phyloP scores from a whole-genome alignment of 2,888 invertebrate species.

The Lasioglossum calceatum region DNA sequence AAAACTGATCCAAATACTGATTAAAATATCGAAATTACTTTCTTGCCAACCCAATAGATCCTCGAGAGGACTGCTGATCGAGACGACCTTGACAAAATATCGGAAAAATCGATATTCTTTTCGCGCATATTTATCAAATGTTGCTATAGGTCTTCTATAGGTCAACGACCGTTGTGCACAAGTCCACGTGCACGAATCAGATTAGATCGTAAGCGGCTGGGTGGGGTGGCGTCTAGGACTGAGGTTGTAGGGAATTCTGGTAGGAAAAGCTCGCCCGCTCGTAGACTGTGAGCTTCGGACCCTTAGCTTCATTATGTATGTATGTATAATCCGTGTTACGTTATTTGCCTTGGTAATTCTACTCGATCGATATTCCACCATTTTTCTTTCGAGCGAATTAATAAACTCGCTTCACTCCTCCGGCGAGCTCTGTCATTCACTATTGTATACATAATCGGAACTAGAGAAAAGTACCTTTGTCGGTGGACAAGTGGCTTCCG shows the following conservation, averaged over 20 bases:
- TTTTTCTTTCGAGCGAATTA: conserved; percentile 53
- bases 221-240: conserved; percentile 62
- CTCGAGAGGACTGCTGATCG: background rate
- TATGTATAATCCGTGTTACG: conserved; percentile 58
- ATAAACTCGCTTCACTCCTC: conserved; percentile 48
- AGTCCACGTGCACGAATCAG: conserved; percentile 75
- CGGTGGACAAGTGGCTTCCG: conserved; percentile 9
- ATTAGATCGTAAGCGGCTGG: conserved; percentile 75
- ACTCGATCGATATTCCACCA: conserved; percentile 53
- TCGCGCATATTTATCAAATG: background rate
- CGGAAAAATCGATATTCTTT: background rate
- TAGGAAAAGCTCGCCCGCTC: conserved; percentile 54
- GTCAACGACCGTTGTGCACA: conserved; percentile 67
- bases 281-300: conserved; percentile 46
- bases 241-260: conserved; percentile 71
- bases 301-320: conserved; percentile 55
- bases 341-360: conserved; percentile 53
- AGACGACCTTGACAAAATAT: background rate
- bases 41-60: background rate
- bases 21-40: no score
- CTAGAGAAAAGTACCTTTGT: conserved; percentile 2
- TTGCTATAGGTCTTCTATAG: conserved; percentile 55
- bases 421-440: conserved; percentile 38
- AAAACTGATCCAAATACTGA: no score
- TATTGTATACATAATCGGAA: conserved; percentile 42